Conservation (phyloP, 2,113 vertebrate species). For the Peucedramus taeniatus region DNA sequence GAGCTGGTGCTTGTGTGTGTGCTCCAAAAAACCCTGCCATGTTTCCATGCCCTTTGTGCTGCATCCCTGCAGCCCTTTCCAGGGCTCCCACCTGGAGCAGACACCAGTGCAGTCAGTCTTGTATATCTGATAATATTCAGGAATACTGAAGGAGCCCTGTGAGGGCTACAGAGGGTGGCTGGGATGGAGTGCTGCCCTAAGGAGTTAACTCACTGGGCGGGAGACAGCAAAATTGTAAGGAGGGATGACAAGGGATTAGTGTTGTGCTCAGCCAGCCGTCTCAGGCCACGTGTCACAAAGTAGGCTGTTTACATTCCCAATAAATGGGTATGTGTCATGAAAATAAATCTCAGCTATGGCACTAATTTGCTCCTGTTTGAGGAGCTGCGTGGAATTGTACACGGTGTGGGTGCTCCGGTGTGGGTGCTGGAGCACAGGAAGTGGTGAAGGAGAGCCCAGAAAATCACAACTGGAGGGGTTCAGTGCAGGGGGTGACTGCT, state of each 20-base stretch:
- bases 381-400: background rate
- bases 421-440: background rate
- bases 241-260: constrained; percentile 14
- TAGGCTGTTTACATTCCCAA: background rate
- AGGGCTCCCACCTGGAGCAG: background rate
- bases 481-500: background rate
- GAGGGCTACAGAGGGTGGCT: background rate
- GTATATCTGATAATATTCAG: rapidly evolving
- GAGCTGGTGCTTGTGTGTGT: background rate
- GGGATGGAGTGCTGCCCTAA: background rate
- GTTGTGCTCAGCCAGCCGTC: background rate
- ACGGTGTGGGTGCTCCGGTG: rapidly evolving
- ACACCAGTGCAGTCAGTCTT: rapidly evolving
- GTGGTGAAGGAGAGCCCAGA: background rate
- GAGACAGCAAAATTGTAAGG: background rate
- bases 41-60: background rate
- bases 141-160: background rate
- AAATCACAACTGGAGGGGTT: background rate
- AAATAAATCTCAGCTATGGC: background rate
- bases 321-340: background rate
- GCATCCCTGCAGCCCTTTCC: background rate
- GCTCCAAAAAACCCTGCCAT: background rate
- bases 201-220: background rate
- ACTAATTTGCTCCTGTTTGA: background rate
- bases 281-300: background rate